These are phyloP conservation scores for Brachionus asplanchnoidis DNA, from an alignment of 1,140 invertebrate species.

Conservation along the genomic window DNA sequence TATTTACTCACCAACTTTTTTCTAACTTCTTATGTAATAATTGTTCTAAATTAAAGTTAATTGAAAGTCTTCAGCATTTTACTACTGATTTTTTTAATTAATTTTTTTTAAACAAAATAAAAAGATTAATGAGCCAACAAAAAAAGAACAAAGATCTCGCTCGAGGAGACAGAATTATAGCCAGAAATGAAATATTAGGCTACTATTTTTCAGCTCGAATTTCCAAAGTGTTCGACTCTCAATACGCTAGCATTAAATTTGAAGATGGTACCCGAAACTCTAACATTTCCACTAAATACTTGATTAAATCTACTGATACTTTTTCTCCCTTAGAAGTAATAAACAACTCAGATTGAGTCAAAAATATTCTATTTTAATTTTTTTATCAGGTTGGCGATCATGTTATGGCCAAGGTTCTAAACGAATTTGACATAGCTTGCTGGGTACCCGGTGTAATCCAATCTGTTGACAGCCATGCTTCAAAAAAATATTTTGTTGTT, in stretches of 20 bases:
- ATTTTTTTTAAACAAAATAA: not conserved
- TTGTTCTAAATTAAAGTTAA: not conserved
- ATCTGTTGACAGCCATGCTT: not conserved
- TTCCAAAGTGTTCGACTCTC: not conserved
- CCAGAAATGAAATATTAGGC: not conserved
- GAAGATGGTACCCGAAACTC: not conserved
- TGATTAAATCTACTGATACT: not conserved
- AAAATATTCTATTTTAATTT: not conserved
- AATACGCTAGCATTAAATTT: conserved; percentile 34
- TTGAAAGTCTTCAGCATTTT: not conserved
- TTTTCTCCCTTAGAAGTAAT: not conserved
- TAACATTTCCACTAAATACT: not conserved
- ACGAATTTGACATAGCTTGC: conserved; percentile 13
- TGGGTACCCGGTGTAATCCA: conserved; percentile 38
- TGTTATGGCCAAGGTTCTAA: conserved; percentile 27
- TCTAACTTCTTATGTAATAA: not conserved
- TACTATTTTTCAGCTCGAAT: conserved; percentile 14
- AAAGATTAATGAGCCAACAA: not conserved
- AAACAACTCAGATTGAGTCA: no score
- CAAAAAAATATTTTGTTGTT: not conserved
- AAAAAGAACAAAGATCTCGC: not conserved
- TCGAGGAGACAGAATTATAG: conserved; percentile 1
- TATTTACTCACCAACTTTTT: not conserved
- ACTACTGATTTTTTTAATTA: not conserved
- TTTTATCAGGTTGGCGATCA: conserved; percentile 6